Evolutionary conservation across 2,797 vertebrate genomes (phyloP).

Genomic region (Gastrophryne carolinensis): DNA sequence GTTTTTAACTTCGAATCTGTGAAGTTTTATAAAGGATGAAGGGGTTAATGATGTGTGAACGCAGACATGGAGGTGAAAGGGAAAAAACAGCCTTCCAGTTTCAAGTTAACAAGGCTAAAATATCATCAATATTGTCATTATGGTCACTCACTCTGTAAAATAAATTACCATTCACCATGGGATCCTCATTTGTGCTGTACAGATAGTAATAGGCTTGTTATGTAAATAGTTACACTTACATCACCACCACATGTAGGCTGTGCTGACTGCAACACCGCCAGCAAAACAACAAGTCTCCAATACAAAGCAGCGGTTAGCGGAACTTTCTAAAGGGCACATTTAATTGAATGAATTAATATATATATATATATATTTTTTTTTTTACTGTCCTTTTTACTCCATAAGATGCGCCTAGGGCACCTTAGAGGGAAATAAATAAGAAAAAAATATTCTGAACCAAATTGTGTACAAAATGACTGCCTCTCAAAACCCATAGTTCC

Average conservation of each 20-base stretch:
- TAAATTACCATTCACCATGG: constrained; percentile 62
- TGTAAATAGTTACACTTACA: constrained; percentile 62
- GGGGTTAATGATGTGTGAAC: constrained; percentile 29
- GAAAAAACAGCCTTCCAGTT: constrained; percentile 20
- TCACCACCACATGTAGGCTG: constrained; percentile 56
- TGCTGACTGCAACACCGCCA: constrained; percentile 55
- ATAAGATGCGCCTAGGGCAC: too few relatives aligned
- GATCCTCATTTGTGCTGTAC: constrained; percentile 60
- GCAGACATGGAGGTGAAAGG: not conserved
- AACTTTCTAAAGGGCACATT: too few relatives aligned
- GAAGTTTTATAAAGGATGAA: not conserved
- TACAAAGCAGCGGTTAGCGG: too few relatives aligned
- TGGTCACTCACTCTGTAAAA: constrained; percentile 58
- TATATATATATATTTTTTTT: too few relatives aligned
- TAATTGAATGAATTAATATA: too few relatives aligned
- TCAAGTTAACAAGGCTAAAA: constrained; percentile 52
- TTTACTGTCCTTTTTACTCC: too few relatives aligned
- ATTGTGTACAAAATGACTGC: too few relatives aligned
- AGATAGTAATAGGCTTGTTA: constrained; percentile 61
- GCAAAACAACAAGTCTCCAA: too few relatives aligned
- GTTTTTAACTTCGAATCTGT: not conserved
- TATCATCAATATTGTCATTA: constrained; percentile 51
- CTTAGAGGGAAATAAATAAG: too few relatives aligned
- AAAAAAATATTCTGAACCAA: too few relatives aligned
- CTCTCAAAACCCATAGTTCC: too few relatives aligned